Conservation (phyloP, 2,113 vertebrate species). For the Triplophysa tibetana region DNA sequence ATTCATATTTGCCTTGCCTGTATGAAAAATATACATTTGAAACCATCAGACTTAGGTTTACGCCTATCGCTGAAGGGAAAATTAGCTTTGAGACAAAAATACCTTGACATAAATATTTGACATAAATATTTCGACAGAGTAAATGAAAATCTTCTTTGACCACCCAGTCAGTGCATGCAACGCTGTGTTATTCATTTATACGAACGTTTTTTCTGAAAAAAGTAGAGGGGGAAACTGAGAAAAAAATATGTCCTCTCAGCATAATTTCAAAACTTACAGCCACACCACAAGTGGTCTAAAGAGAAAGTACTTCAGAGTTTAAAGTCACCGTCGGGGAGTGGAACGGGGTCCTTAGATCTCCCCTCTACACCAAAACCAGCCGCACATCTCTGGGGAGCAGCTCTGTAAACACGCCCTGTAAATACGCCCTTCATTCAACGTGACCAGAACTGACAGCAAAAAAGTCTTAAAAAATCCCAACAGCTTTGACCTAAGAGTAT, state of each 20-base stretch:
- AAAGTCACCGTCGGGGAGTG: background rate
- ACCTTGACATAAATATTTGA: slow-evolving; percentile 15
- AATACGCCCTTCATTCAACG: slow-evolving; percentile 50
- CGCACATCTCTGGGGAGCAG: background rate
- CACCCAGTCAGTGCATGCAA: slow-evolving; percentile 17
- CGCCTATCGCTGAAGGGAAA: background rate
- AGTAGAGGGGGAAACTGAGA: background rate
- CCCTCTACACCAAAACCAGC: background rate
- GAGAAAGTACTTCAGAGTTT: background rate
- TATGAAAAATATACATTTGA: slow-evolving; percentile 5
- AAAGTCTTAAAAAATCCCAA: slow-evolving; percentile 40
- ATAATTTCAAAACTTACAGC: slow-evolving; percentile 25
- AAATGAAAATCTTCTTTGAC: slow-evolving; percentile 4
- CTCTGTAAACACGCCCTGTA: slow-evolving; percentile 39
- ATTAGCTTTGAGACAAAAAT: slow-evolving; percentile 13
- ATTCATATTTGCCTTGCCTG: background rate
- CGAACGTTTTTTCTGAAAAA: background rate
- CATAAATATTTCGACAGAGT: slow-evolving; percentile 23
- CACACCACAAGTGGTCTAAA: slow-evolving; percentile 26
- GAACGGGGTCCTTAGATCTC: background rate
- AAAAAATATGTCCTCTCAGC: slow-evolving; percentile 16
- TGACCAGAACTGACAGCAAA: slow-evolving; percentile 47
- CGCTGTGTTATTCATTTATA: background rate
- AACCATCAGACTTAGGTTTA: background rate
- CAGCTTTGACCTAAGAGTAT: slow-evolving; percentile 7